A percentile compares a stretch with the other conserved stretches of the same genome.
phyloP scores from a whole-genome alignment of 1,140 invertebrate species.

The Hirudo medicinalis region DNA sequence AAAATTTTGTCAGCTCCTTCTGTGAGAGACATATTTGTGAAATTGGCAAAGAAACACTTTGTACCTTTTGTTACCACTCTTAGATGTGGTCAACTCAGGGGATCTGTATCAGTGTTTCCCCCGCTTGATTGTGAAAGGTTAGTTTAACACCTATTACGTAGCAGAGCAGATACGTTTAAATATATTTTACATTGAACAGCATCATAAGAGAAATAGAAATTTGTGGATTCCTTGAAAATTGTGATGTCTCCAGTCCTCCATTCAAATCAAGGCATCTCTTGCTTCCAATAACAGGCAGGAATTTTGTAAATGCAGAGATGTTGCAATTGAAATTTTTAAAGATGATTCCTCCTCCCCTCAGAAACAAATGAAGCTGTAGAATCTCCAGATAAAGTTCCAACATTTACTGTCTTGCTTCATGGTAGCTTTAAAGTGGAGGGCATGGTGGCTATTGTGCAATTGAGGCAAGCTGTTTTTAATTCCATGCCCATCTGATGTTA shows the following conservation, averaged over 20 bases:
- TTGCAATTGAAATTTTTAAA: background rate
- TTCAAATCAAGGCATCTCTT: conserved; percentile 77
- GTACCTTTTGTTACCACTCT: conserved; percentile 59
- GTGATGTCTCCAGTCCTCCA: conserved; percentile 80
- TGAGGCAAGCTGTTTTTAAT: conserved; percentile 43
- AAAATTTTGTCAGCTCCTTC: conserved; percentile 35
- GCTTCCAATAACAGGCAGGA: conserved; percentile 50
- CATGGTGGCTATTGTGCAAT: conserved; percentile 43
- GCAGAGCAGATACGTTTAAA: conserved; percentile 52
- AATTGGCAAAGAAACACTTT: conserved; percentile 63
- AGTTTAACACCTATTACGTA: conserved; percentile 35
- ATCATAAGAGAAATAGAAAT: conserved; percentile 58
- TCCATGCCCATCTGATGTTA: background rate
- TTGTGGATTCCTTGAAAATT: conserved; percentile 66
- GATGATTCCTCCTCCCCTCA: background rate
- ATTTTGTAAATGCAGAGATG: conserved; percentile 28
- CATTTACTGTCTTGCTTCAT: conserved; percentile 83
- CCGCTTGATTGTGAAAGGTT: conserved; percentile 46
- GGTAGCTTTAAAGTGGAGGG: conserved; percentile 68
- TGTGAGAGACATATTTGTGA: conserved; percentile 56
- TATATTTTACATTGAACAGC: conserved; percentile 48
- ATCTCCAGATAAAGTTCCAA: conserved; percentile 67
- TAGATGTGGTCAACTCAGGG: conserved; percentile 62
- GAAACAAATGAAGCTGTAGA: conserved; percentile 37
- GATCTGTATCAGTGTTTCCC: conserved; percentile 60